These are phyloP conservation scores for Mamestra brassicae DNA, from an alignment of 2,888 invertebrate species.

Conservation along the genomic window DNA sequence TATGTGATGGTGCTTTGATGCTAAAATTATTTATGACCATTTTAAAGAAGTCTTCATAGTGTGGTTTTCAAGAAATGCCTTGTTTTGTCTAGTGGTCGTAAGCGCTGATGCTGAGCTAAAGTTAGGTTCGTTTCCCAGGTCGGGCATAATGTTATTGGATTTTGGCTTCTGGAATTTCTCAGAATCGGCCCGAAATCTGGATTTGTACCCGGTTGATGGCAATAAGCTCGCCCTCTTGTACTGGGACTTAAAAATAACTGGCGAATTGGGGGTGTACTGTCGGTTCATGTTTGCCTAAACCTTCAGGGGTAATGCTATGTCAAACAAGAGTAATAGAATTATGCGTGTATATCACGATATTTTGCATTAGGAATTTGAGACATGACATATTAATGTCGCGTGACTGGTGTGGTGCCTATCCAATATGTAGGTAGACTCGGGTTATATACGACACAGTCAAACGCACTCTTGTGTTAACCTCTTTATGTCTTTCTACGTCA, in stretches of 20 bases:
- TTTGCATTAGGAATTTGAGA: slow-evolving; percentile 44
- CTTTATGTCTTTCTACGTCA: slow-evolving; percentile 8
- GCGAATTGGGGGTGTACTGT: not conserved
- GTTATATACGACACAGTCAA: slow-evolving; percentile 7
- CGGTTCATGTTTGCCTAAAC: not conserved
- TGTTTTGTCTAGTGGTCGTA: not conserved
- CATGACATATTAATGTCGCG: slow-evolving; percentile 38
- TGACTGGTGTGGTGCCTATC: slow-evolving; percentile 32
- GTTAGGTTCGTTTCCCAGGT: not conserved
- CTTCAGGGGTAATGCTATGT: not conserved
- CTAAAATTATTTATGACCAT: too few species aligned
- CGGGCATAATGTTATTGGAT: not conserved
- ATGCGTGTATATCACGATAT: slow-evolving; percentile 26
- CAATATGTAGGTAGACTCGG: slow-evolving; percentile 21
- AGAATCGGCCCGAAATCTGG: not conserved
- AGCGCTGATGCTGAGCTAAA: not conserved
- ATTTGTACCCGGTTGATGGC: not conserved
- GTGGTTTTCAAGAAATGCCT: not conserved
- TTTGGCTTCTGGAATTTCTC: not conserved
- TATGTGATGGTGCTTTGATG: too few species aligned
- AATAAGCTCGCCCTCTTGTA: not conserved
- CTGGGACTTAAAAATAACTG: not conserved
- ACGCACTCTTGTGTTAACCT: slow-evolving; percentile 17
- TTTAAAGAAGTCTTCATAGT: too few species aligned
- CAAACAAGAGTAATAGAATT: slow-evolving; percentile 23